Base-by-base conservation (phyloP, 1,140 invertebrate genomes). In the Heliconius hewitsoni region DNA sequence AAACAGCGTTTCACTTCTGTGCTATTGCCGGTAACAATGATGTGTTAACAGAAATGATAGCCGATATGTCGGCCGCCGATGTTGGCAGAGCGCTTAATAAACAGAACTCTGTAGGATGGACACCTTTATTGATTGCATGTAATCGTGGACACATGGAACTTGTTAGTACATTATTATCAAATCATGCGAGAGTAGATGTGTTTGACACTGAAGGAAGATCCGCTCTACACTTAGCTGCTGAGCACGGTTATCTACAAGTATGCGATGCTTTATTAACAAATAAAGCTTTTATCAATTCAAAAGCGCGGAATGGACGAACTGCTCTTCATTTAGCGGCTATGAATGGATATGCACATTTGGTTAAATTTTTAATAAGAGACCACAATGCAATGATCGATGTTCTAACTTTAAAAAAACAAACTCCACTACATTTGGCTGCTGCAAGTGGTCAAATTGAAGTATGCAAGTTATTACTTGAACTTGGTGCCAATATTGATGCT, bases 281-380 rank as follows among this genome's bases (percentile, higher is more conserved):
- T 93, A 99, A 99, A 95, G 99, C 99, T 0, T 99, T 99, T 92
- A 99, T 99, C 72, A 99, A 99, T 94, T 99, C 97, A 1, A 99
- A 98, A 95, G 98, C 96, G 0, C 95, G 97, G 85, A 97, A 98
- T 79, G 97, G 98, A 57, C 95, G 97, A 80, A 98, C 98, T 6
- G 97, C 97, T 1, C 93, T 98, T 5, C 98, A 98, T 94, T 94
- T 98, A 86, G 99, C 99, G 0, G 98, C 99, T 0, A 97, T 98
- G 96, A 99, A 99, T 88, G 99, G 99, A 3, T 99, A 97, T 89
- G 97, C 97, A 8, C 97, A 98, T 89, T 95, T 99, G 37, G 97
- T 98, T 8, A 96, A 97, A 84, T 98, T 98, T 89, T 95, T 99
- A 30, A 97, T 99, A 57, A 97, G 98, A 88, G 98, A 98, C 87